Evolutionary conservation across 2,797 vertebrate genomes (phyloP), one percentile per base, ranked within the genome.

Genomic region (Rachycentron canadum): DNA sequence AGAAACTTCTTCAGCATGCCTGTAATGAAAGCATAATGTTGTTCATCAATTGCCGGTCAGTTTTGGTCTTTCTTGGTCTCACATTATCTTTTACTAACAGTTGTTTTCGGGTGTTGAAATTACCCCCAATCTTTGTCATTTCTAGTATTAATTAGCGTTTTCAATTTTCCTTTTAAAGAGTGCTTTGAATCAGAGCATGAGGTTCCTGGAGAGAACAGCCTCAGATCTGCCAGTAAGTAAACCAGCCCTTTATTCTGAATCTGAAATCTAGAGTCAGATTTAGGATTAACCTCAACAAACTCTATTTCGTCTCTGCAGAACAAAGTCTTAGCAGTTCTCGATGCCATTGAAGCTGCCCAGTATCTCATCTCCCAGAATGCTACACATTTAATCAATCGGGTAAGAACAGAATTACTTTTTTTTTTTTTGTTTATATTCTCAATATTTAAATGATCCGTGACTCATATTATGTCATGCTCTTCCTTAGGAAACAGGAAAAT

Each of bases 401-500:
- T 99, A 85, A 86, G 32, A 13, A 1, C 17, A 26, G 10, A 1
- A 49, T 26, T 0, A 8, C 3, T 56, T 28, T 6, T 69, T 52
- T 74, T 52, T 30, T 5, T 0, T 72, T 49, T 73, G 3, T 45
- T 76, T 21, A 14, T 49, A 32, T 69, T 23, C 8, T 50, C 3
- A 2, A 1, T 60, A 4, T 40, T 3, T 14, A 23, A 30, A 36
- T n/a, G 4, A 30, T 30, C 5, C 58, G 10, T 34, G 3, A 56
- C 67, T 86, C 1, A 73, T 53, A 16, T 13, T 41, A 12, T 79
- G 61, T 63, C 32, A 52, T 57, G 1, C 59, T 85, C 56, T 23
- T 79, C 28, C 55, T 61, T 92, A 98, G 98, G 97, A 98, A 94
- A 96, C 94, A 0, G 92, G 92, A 72, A 96, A 93, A 82, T 99